Evolutionary conservation across 2,888 invertebrate genomes (phyloP), one percentile per base, ranked within the genome.

Genomic region (Troides oblongomaculatus): DNA sequence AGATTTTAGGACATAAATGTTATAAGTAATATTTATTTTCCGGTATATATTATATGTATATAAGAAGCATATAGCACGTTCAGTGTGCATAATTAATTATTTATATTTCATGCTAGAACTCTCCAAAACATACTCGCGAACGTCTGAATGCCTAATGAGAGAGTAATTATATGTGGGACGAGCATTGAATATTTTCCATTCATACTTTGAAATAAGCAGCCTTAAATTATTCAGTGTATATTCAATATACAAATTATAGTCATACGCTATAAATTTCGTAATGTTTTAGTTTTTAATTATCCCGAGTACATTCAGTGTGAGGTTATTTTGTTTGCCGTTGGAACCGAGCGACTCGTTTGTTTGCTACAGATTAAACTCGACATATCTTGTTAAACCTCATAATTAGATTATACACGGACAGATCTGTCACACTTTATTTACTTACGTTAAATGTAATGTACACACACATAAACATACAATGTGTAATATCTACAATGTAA

Each of bases 351-450:
- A 60, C 12, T 59, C 12, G 30, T 39, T 14, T 60, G 60, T 60
- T 60, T 60, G 36, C 60, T 30, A 36, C 18, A 60, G 18, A 60
- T 60, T 60, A 25, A 57, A 56, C 39, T 64, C 56, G 23, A 57
- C 57, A 57, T 36, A 36, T 57, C 36, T 50, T 64, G 39, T 39
- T 64, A 64, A 39, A 21, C 39, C 57, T 57, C 57, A 57, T 64
- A 64, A 64, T 64, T 57, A 39, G 39, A 39, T 64, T 64, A 64
- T 57, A 36, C 57, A 23, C 57, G 64, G 39, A 57, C 21, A 21
- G 36, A 36, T 64, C 39, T 39, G 25, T 1, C 64, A 57, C 21
- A 17, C 18, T 36, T 8, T 57, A 36, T 57, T 64, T 64, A 57
- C 64, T 36, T n/a, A 60, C 6, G n/a, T 18, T 39, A 60, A 60